These are phyloP conservation scores for Neolamprologus fasciatus DNA, from an alignment of 2,113 vertebrate species.

Conservation along the genomic window DNA sequence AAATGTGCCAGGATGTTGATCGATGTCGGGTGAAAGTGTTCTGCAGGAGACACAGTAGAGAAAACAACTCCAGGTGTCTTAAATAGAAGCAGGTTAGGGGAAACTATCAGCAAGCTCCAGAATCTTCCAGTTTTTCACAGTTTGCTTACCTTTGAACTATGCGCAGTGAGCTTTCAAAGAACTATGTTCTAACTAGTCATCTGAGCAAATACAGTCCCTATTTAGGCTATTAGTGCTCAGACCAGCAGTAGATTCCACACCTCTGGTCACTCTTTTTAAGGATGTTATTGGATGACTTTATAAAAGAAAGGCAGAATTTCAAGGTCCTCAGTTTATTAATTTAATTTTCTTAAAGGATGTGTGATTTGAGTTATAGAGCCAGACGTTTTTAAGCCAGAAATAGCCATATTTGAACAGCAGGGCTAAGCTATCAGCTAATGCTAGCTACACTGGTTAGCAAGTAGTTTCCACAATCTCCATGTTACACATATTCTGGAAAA, in stretches of 20 bases:
- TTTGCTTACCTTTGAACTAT: conserved; percentile 35
- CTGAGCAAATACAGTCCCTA: conserved; percentile 20
- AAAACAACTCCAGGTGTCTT: neutral
- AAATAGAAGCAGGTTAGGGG: neutral
- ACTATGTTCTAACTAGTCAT: conserved; percentile 4
- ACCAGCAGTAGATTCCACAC: neutral
- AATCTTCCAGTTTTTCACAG: conserved; percentile 52
- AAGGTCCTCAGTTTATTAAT: neutral
- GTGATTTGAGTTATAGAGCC: neutral
- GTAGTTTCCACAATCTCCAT: neutral
- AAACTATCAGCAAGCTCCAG: neutral
- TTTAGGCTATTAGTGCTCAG: neutral
- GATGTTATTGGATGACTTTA: neutral
- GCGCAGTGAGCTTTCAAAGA: neutral
- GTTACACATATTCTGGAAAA: neutral
- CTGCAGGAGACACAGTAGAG: neutral
- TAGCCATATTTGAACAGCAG: neutral
- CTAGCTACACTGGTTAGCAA: neutral
- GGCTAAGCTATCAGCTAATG: neutral
- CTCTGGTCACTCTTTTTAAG: neutral
- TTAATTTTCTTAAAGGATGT: neutral
- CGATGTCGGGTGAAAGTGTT: conserved; percentile 7
- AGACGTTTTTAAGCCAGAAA: neutral
- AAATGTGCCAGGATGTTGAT: conserved; percentile 45
- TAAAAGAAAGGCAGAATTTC: neutral